A percentile compares a stretch with the other conserved stretches of the same genome.
Conservation (phyloP, 2,797 vertebrate genomes). For the Stomatorhinus walkeri region DNA sequence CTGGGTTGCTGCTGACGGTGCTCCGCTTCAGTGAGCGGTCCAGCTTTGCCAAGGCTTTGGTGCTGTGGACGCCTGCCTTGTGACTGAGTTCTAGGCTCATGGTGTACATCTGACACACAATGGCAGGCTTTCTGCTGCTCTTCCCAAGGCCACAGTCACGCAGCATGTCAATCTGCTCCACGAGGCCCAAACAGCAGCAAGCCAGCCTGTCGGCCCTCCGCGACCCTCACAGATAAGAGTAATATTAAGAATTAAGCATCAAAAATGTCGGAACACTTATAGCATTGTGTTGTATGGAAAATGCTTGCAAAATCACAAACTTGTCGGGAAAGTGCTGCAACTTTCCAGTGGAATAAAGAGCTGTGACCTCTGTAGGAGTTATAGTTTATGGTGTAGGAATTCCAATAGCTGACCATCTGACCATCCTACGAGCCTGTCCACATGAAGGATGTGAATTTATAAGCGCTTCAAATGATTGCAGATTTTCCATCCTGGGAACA, state of each 20-base stretch:
- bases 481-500: background rate
- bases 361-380: background rate
- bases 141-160: conserved; percentile 25
- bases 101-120: conserved; percentile 38
- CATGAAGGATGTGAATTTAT: background rate
- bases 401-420: background rate
- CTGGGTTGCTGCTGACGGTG: background rate
- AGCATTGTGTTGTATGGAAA: background rate
- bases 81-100: conserved; percentile 54
- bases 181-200: background rate
- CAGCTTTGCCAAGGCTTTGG: conserved; percentile 29
- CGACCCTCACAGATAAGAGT: background rate
- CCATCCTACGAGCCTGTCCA: background rate
- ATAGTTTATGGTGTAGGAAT: background rate
- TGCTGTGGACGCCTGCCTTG: conserved; percentile 39
- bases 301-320: background rate
- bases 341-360: background rate
- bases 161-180: background rate
- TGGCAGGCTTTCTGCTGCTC: conserved; percentile 39
- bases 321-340: background rate
- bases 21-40: background rate
- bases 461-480: background rate
- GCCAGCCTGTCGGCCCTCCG: background rate
- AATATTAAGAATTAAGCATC: background rate
- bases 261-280: background rate